Percentiles rank a stretch among this genome's conserved stretches.
phyloP scores from a whole-genome alignment of 2,888 invertebrate species.

The Brachypalpus laphriformis region DNA sequence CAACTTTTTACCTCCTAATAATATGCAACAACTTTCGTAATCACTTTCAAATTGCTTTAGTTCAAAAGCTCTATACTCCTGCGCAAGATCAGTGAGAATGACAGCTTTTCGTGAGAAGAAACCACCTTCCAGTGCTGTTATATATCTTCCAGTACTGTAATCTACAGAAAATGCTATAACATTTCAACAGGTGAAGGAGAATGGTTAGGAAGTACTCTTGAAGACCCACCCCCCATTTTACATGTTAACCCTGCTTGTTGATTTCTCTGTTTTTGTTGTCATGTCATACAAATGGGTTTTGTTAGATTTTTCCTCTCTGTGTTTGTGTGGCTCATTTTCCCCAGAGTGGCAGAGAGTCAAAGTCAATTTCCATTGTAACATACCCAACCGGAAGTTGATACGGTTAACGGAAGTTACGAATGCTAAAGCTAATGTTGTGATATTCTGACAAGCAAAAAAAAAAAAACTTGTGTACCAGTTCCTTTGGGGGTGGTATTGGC shows the following conservation, averaged over 20 bases:
- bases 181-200: slow-evolving; percentile 56
- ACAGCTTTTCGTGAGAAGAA: slow-evolving; percentile 38
- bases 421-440: slow-evolving; percentile 41
- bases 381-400: slow-evolving; percentile 63
- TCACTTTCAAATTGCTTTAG: background rate
- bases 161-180: background rate
- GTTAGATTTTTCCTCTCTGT: background rate
- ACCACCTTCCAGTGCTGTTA: slow-evolving; percentile 28
- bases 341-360: slow-evolving; percentile 44
- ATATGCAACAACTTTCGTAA: slow-evolving; percentile 30
- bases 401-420: slow-evolving; percentile 55
- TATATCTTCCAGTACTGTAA: background rate
- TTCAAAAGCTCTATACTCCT: background rate
- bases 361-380: slow-evolving; percentile 63
- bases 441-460: slow-evolving; percentile 23
- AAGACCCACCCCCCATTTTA: background rate
- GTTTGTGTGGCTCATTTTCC: slow-evolving; percentile 25
- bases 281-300: slow-evolving; percentile 25
- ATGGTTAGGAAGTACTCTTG: background rate
- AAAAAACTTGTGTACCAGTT: background rate
- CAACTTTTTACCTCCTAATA: background rate
- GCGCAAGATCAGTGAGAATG: slow-evolving; percentile 15
- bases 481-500: slow-evolving; percentile 14
- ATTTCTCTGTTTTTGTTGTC: slow-evolving; percentile 25
- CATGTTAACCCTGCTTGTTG: slow-evolving; percentile 41